Conservation (phyloP, 2,113 vertebrate genomes). For the Steatornis caripensis region DNA sequence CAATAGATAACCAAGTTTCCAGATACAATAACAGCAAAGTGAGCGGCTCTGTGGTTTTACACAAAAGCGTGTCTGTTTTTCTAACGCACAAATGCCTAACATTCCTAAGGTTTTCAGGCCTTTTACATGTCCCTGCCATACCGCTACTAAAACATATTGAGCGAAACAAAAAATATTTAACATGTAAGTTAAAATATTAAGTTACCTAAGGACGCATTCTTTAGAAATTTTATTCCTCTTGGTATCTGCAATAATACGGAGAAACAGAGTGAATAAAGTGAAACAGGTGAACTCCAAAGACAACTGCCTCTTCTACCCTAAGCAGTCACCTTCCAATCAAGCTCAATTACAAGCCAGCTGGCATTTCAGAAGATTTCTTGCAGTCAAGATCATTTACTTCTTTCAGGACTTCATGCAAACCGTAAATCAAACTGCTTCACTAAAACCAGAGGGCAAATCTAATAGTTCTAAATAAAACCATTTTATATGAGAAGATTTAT, state of each 20-base stretch:
- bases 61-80: not conserved
- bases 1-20: not conserved
- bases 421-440: not conserved
- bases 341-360: not conserved
- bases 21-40: not conserved
- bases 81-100: not conserved
- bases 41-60: not conserved
- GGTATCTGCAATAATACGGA: not conserved
- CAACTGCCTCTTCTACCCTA: not conserved
- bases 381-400: not conserved
- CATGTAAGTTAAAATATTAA: not conserved
- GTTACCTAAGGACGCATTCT: not conserved
- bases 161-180: not conserved
- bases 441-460: not conserved
- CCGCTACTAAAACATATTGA: not conserved
- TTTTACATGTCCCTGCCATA: not conserved
- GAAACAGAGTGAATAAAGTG: not conserved
- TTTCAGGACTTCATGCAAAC: not conserved
- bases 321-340: not conserved
- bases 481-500: not conserved
- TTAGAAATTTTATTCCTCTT: not conserved
- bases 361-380: not conserved
- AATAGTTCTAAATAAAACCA: not conserved
- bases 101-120: not conserved
- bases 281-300: not conserved